phyloP scores from a whole-genome alignment of 2,888 invertebrate species.

The Orthonevra nobilis region DNA sequence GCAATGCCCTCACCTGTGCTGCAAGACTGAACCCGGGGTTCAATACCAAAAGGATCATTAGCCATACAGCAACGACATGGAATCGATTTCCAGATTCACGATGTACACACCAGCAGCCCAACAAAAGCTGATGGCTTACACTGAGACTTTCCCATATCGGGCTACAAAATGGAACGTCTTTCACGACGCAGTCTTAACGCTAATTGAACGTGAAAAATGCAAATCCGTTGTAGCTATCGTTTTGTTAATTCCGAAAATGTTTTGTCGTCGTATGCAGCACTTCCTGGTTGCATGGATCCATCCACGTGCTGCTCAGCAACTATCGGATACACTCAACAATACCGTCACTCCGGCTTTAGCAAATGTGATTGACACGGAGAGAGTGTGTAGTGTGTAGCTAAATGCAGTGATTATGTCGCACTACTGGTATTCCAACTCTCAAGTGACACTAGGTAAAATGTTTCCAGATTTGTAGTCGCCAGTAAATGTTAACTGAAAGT shows the following conservation, averaged over 20 bases:
- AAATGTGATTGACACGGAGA: slow-evolving; percentile 50
- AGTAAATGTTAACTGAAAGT: slow-evolving; percentile 14
- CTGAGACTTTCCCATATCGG: slow-evolving; percentile 38
- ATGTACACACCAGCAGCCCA: slow-evolving; percentile 14
- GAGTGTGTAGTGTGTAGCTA: neutral
- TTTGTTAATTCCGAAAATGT: slow-evolving; percentile 65
- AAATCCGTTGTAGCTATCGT: slow-evolving; percentile 55
- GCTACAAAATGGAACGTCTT: slow-evolving; percentile 32
- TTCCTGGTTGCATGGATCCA: slow-evolving; percentile 45
- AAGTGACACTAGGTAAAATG: slow-evolving; percentile 19
- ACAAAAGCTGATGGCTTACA: slow-evolving; percentile 32
- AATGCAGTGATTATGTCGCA: slow-evolving; percentile 41
- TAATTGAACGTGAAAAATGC: slow-evolving; percentile 71
- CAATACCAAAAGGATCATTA: slow-evolving; percentile 37
- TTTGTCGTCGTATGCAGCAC: slow-evolving; percentile 35
- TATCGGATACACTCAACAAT: slow-evolving; percentile 18
- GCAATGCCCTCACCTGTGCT: slow-evolving; percentile 59
- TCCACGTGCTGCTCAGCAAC: neutral
- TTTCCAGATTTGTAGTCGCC: slow-evolving; percentile 1
- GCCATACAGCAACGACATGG: slow-evolving; percentile 32
- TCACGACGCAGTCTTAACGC: slow-evolving; percentile 58
- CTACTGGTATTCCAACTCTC: neutral
- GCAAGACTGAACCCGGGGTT: slow-evolving; percentile 40
- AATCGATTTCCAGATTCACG: slow-evolving; percentile 60
- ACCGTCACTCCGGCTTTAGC: slow-evolving; percentile 38